A percentile compares a stretch with the other conserved stretches of the same genome.
These are phyloP conservation scores for Cettia cetti DNA, from an alignment of 2,113 vertebrate genomes.

Conservation along the genomic window DNA sequence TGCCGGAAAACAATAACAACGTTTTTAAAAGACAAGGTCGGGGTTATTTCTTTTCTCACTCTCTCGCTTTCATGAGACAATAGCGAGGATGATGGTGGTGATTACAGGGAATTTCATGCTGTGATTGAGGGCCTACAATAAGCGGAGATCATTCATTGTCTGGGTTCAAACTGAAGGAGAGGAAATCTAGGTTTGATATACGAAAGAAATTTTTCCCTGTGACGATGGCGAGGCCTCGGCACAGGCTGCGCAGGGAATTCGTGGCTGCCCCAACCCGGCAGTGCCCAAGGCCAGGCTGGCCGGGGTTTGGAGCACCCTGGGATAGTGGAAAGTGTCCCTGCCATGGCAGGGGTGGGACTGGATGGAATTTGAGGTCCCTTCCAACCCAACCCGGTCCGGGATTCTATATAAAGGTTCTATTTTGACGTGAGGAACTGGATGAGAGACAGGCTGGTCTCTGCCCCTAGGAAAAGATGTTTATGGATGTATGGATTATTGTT, in stretches of 20 bases:
- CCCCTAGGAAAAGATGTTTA: neutral
- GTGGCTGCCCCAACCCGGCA: neutral
- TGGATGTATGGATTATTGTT: neutral
- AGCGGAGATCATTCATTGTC: neutral
- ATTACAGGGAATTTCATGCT: neutral
- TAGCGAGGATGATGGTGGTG: neutral
- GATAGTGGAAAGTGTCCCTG: rapidly evolving
- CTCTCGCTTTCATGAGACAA: neutral
- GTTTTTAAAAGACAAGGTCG: neutral
- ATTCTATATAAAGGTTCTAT: neutral
- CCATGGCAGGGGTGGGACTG: no score
- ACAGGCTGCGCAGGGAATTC: neutral
- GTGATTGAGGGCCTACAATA: conserved; percentile 22
- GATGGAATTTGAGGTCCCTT: neutral
- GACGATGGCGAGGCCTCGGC: neutral
- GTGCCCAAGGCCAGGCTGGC: neutral
- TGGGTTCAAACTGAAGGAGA: neutral
- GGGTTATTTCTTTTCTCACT: neutral
- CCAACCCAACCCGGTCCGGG: neutral
- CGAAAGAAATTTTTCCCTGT: neutral
- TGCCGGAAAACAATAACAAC: neutral
- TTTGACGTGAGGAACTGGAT: neutral
- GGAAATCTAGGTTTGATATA: neutral
- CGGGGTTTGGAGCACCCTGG: neutral
- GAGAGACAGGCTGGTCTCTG: neutral